These are phyloP conservation scores for Pantherophis guttatus DNA, from an alignment of 2,113 vertebrate genomes.

Conservation along the genomic window DNA sequence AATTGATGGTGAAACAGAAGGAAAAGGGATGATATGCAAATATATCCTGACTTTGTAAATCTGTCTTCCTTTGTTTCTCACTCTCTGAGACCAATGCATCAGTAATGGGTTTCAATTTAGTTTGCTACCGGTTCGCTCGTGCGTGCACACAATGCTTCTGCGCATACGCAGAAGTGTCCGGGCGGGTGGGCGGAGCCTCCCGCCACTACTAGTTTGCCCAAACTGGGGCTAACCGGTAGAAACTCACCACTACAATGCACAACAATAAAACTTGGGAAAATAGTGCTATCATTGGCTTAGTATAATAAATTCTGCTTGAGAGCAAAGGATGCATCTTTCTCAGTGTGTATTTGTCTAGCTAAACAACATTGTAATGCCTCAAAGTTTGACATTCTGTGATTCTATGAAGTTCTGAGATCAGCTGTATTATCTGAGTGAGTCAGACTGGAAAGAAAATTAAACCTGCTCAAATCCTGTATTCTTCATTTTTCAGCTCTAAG, in stretches of 20 bases:
- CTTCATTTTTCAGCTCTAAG: constrained; percentile 22
- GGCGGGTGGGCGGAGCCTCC: too few relatives aligned
- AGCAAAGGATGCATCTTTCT: background rate
- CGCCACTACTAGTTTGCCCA: too few relatives aligned
- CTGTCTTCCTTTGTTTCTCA: background rate
- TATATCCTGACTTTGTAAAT: constrained; percentile 1
- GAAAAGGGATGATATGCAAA: background rate
- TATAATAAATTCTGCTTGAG: constrained; percentile 16
- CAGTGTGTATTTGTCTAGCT: background rate
- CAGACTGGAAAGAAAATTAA: constrained; percentile 28
- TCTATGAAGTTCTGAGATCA: constrained; percentile 13
- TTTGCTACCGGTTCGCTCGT: too few relatives aligned
- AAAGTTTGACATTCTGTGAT: background rate
- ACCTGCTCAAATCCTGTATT: constrained; percentile 18
- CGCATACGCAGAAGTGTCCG: too few relatives aligned
- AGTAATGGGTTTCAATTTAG: too few relatives aligned
- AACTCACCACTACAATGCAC: too few relatives aligned
- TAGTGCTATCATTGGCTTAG: constrained; percentile 1
- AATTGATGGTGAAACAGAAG: background rate
- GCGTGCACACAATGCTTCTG: too few relatives aligned
- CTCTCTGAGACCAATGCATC: background rate
- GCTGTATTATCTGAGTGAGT: constrained; percentile 14
- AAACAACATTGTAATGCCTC: background rate
- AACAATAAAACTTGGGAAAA: constrained; percentile 1
- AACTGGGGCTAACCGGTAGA: too few relatives aligned